Evolutionary conservation across 1,140 invertebrate species (phyloP), one percentile per base, ranked within the genome.

Genomic region (Metaphire vulgaris): DNA sequence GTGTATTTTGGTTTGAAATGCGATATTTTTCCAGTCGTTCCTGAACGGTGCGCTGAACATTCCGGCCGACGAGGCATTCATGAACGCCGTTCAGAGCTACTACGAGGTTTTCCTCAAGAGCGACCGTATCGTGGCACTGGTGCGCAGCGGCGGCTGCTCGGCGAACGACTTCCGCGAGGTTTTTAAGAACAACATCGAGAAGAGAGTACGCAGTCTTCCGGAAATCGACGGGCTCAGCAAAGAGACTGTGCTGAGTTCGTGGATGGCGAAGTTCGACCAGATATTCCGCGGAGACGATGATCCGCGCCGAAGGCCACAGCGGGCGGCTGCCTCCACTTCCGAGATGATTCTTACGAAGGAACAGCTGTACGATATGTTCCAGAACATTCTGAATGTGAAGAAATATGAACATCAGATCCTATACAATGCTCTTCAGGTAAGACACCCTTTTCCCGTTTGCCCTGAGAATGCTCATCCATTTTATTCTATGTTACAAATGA

Each of bases 391-490:
- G 76, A 92, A 92, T 67, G 93, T 99, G 15, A 99, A 99, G 89
- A 99, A 99, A 87, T 99, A 99, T 87, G 97, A 99, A 88, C 98
- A 99, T 88, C 97, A 99, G 88, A 91, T 99, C 81, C 90, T 99
- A 69, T 99, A 96, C 88, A 99, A 99, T 89, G 96, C 97, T 79
- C 90, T 99, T 83, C 92, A 99, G 91, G 94, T 96, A 87, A n/a
- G n/a, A n/a, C n/a, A n/a, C n/a, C n/a, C n/a, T n/a, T n/a, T n/a
- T n/a, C n/a, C n/a, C n/a, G n/a, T n/a, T n/a, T n/a, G n/a, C n/a
- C n/a, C n/a, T n/a, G n/a, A n/a, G n/a, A n/a, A n/a, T n/a, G n/a
- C n/a, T n/a, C n/a, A n/a, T n/a, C n/a, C n/a, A n/a, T n/a, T n/a
- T n/a, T n/a, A n/a, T n/a, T n/a, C n/a, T n/a, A n/a, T n/a, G n/a